Evolutionary conservation across 2,113 vertebrate genomes (phyloP).

Genomic region (Trinectes maculatus): DNA sequence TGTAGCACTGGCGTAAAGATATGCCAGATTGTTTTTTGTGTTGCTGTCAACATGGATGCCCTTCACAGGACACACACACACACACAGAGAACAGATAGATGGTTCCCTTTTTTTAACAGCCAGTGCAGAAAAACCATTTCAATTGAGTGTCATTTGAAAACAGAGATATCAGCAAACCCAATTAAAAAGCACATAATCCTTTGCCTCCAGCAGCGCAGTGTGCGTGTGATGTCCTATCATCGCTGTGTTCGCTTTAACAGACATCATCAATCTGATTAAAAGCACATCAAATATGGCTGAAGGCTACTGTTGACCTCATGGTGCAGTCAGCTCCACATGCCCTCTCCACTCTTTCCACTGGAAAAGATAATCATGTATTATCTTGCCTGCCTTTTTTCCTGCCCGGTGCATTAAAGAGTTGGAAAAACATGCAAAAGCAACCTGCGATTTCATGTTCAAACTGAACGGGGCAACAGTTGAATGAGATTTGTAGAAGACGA

Average conservation of each 20-base stretch:
- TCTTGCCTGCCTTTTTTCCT: neutral
- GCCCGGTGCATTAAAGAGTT: neutral
- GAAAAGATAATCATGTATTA: neutral
- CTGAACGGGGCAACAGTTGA: neutral
- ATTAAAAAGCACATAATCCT: conserved; percentile 41
- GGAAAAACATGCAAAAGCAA: neutral
- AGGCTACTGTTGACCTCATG: conserved; percentile 19
- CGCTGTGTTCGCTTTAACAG: conserved; percentile 17
- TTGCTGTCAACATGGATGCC: conserved; percentile 47
- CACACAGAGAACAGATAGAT: neutral
- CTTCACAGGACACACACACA: conserved; percentile 14
- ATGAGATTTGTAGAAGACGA: neutral
- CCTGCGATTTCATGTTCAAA: neutral
- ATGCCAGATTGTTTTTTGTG: neutral
- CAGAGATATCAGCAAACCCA: conserved; percentile 34
- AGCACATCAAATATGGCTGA: conserved; percentile 9
- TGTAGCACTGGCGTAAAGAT: neutral
- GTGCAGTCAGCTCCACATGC: conserved; percentile 6
- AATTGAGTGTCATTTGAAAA: neutral
- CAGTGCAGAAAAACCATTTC: neutral
- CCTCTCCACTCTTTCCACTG: neutral
- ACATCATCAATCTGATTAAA: conserved; percentile 49
- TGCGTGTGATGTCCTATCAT: conserved; percentile 33
- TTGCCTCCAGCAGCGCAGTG: conserved; percentile 7
- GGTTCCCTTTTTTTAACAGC: neutral